phyloP scores from a whole-genome alignment of 2,113 vertebrate species.

The Aleadryas rufinucha region DNA sequence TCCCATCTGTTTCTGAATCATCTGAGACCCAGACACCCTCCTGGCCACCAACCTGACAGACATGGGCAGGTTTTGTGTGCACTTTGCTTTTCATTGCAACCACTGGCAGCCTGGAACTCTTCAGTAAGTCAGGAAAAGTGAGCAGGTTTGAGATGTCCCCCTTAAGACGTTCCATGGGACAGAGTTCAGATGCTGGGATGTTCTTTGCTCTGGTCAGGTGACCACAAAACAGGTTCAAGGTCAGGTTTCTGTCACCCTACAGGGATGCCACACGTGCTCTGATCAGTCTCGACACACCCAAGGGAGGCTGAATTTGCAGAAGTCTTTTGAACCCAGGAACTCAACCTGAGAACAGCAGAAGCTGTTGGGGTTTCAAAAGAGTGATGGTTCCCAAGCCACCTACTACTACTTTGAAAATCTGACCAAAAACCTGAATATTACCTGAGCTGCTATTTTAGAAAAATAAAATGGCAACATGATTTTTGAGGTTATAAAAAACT shows the following conservation, averaged over 20 bases:
- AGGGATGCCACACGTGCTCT: background rate
- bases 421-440: no score
- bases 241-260: background rate
- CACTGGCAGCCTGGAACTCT: background rate
- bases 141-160: background rate
- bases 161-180: background rate
- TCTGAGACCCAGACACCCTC: background rate
- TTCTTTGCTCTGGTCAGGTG: background rate
- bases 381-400: background rate
- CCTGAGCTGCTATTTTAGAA: background rate
- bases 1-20: slow-evolving; percentile 56
- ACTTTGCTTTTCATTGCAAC: background rate
- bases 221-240: background rate
- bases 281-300: background rate
- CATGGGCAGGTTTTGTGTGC: background rate
- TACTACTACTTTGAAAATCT: background rate
- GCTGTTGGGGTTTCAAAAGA: background rate
- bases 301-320: accelerated
- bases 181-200: background rate
- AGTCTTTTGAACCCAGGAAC: background rate
- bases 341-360: background rate
- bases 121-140: accelerated
- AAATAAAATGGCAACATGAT: background rate
- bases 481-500: background rate
- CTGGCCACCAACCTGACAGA: background rate